Base-by-base conservation (phyloP, 2,888 invertebrate genomes). In the Brenthis daphne region DNA sequence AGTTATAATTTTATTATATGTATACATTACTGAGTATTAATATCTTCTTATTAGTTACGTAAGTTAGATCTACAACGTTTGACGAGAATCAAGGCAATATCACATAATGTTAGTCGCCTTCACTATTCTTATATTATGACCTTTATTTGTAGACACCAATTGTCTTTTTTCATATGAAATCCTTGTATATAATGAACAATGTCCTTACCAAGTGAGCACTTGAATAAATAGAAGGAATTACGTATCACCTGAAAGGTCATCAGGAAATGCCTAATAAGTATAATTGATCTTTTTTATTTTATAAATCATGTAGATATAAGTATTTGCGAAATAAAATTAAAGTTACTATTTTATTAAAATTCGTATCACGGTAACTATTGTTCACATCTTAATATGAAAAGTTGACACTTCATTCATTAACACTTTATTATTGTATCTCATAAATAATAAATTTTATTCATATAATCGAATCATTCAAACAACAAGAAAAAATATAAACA, bases 121-220 rank as follows among this genome's bases (percentile, higher is more conserved):
- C 81, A 83, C 82, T 85, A 83, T 82, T 80, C 80, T 81, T 74
- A 77, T 74, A 60, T 50, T 60, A 75, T 79, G 88, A 86, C 90
- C 90, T 90, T 83, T 84, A 77, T 78, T 77, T 86, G 82, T 83
- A 82, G 82, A 85, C 83, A 84, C 77, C 85, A 83, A 86, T 86
- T 86, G 86, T 75, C 85, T 81, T 87, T 84, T 83, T 85, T 83
- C 82, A 82, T 84, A 82, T 74, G 80, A 86, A 87, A 89, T 88
- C 87, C 88, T 89, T 89, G 87, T 84, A 80, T 80, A 87, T 87
- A 88, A 89, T 87, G 85, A 86, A 86, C 82, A 79, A 82, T 83
- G 88, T 88, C 86, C 86, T 89, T 87, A 74, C 82, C 77, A 80
- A 83, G 76, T 78, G 78, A 82, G 82, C 86, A 87, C 82, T 85